Evolutionary conservation across 2,797 vertebrate genomes (phyloP).

Genomic region (Enteromius anoplus): DNA sequence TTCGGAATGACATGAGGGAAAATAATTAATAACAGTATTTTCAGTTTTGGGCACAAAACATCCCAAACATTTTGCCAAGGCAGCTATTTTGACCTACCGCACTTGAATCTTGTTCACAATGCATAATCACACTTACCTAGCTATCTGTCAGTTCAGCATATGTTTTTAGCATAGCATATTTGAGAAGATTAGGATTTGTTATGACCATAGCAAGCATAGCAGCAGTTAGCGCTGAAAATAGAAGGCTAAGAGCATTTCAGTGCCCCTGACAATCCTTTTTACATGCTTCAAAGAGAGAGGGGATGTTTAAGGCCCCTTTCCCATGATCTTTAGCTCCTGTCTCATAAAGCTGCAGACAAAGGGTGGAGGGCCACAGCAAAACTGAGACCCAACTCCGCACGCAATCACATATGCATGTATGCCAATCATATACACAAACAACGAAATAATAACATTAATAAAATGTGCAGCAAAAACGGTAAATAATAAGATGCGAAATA

Average conservation of each 20-base stretch:
- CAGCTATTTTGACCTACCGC: neutral
- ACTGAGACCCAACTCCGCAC: neutral
- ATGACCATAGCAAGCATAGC: neutral
- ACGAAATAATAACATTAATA: neutral
- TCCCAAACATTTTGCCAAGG: neutral
- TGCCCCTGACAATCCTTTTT: slow-evolving; percentile 27
- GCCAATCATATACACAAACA: neutral
- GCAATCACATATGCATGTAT: neutral
- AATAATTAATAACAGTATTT: neutral
- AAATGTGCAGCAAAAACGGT: neutral
- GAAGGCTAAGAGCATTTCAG: neutral
- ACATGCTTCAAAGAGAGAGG: slow-evolving; percentile 40
- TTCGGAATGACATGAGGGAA: neutral
- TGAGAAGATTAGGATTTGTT: slow-evolving; percentile 27
- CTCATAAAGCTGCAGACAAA: slow-evolving; percentile 37
- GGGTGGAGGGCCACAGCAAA: neutral
- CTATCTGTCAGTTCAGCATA: neutral
- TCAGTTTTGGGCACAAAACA: neutral
- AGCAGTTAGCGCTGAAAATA: neutral
- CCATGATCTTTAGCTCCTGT: slow-evolving; percentile 51
- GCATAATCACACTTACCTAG: neutral
- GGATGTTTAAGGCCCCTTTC: slow-evolving; percentile 34
- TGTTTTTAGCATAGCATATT: slow-evolving; percentile 11
- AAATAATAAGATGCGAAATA: neutral
- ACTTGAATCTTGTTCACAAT: neutral